Percentiles rank a stretch among this genome's conserved stretches.
Conservation (phyloP, 2,888 invertebrate species). For the Xestia xanthographa region DNA sequence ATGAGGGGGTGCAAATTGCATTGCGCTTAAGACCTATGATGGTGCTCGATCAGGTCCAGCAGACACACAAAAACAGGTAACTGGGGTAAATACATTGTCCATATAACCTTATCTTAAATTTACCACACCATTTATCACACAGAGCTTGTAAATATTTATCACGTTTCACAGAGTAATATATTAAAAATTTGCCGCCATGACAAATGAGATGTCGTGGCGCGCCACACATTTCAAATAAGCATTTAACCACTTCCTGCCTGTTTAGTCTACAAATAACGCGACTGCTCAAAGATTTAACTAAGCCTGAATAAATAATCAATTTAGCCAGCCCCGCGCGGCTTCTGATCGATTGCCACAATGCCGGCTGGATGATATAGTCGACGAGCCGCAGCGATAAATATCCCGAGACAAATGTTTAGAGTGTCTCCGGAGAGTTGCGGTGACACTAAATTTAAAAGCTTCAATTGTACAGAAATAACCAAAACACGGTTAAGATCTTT, state of each 20-base stretch:
- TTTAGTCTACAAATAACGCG: conserved; percentile 86
- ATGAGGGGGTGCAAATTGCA: not conserved
- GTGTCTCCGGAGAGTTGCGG: conserved; percentile 89
- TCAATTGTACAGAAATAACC: conserved; percentile 90
- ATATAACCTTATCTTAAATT: conserved; percentile 15
- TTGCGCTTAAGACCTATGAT: not conserved
- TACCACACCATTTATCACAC: conserved; percentile 36
- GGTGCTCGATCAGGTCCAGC: not conserved
- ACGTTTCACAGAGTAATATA: conserved; percentile 57
- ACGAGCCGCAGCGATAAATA: conserved; percentile 88
- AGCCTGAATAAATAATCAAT: conserved; percentile 90
- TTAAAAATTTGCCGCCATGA: conserved; percentile 76
- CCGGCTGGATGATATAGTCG: conserved; percentile 89
- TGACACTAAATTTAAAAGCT: conserved; percentile 90
- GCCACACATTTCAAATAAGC: conserved; percentile 79
- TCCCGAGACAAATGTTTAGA: conserved; percentile 89
- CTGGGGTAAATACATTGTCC: not conserved
- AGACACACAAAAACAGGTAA: conserved; percentile 3
- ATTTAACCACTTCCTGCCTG: conserved; percentile 85
- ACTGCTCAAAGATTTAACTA: conserved; percentile 87
- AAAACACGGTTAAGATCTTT: conserved; percentile 90
- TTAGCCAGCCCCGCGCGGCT: conserved; percentile 85
- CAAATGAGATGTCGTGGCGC: conserved; percentile 73
- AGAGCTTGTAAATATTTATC: conserved; percentile 49
- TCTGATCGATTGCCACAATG: conserved; percentile 90